Evolutionary conservation across 2,888 invertebrate genomes (phyloP).

Genomic region (Aporophyla nigra): DNA sequence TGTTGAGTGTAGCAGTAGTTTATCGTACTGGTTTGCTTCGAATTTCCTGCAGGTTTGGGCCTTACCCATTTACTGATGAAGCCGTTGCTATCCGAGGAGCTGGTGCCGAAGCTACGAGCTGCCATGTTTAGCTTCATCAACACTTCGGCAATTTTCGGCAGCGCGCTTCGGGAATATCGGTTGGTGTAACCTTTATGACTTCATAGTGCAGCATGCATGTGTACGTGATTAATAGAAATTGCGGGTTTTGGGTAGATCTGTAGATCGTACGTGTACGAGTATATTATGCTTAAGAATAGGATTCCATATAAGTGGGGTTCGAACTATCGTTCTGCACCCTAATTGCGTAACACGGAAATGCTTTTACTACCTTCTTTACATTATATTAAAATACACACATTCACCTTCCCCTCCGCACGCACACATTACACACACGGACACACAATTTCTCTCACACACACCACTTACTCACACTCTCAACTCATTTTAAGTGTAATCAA

Average conservation of each 20-base stretch:
- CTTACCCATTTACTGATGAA: conserved; percentile 73
- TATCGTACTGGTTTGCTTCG: background rate
- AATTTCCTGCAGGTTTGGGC: conserved; percentile 65
- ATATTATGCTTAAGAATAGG: too few species aligned
- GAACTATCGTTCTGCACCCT: background rate
- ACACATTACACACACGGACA: too few species aligned
- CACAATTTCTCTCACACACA: too few species aligned
- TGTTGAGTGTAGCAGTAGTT: background rate
- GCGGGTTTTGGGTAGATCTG: background rate
- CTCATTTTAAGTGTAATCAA: too few species aligned
- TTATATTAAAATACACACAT: too few species aligned
- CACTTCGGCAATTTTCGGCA: conserved; percentile 73
- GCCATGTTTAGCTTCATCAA: conserved; percentile 76
- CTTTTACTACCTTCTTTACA: too few species aligned
- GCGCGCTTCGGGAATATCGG: conserved; percentile 68
- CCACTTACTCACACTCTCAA: too few species aligned
- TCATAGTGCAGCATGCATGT: background rate
- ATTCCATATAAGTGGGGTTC: background rate
- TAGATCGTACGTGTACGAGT: too few species aligned
- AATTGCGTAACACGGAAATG: too few species aligned
- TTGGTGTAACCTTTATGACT: conserved; percentile 50
- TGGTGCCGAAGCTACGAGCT: conserved; percentile 77
- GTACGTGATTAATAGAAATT: background rate
- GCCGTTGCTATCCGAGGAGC: conserved; percentile 70
- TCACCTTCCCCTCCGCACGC: too few species aligned